phyloP scores from a whole-genome alignment of 2,888 invertebrate genomes.

The Uloborus plumipes region DNA sequence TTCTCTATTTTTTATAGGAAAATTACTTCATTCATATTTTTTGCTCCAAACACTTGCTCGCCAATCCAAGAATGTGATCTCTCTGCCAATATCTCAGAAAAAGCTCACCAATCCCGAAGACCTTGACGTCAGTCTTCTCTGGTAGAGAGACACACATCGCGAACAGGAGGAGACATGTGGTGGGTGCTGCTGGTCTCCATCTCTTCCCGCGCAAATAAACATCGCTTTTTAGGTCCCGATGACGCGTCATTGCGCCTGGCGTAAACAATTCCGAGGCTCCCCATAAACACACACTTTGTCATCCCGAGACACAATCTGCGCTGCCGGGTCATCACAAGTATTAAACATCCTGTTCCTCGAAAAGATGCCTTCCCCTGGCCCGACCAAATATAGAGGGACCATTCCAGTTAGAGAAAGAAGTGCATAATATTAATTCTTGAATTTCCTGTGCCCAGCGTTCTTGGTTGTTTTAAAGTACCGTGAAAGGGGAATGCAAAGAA shows the following conservation, averaged over 20 bases:
- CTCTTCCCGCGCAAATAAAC: slow-evolving; percentile 44
- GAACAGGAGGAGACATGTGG: slow-evolving; percentile 36
- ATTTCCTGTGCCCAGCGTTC: no score
- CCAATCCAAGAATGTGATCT: no score
- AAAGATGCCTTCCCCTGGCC: no score
- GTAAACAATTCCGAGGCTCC: slow-evolving; percentile 40
- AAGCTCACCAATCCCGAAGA: neutral
- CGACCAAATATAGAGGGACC: no score
- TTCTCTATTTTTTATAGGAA: no score
- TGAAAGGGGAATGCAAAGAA: no score
- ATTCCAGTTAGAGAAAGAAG: no score
- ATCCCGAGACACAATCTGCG: neutral
- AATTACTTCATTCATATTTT: no score
- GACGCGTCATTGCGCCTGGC: slow-evolving; percentile 26
- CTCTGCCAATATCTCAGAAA: no score
- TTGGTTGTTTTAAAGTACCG: no score
- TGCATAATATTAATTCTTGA: no score
- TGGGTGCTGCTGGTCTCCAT: slow-evolving; percentile 22
- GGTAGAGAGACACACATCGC: slow-evolving; percentile 29
- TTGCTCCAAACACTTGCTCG: no score
- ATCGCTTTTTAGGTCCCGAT: slow-evolving; percentile 54
- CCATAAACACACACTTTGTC: slow-evolving; percentile 58
- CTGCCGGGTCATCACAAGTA: slow-evolving; percentile 15
- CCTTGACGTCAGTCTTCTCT: slow-evolving; percentile 20
- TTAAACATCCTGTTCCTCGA: slow-evolving; percentile 18